A percentile compares a stretch with the other conserved stretches of the same genome.
Evolutionary conservation across 2,888 invertebrate genomes (phyloP).

Genomic region (Xestia ashworthii): DNA sequence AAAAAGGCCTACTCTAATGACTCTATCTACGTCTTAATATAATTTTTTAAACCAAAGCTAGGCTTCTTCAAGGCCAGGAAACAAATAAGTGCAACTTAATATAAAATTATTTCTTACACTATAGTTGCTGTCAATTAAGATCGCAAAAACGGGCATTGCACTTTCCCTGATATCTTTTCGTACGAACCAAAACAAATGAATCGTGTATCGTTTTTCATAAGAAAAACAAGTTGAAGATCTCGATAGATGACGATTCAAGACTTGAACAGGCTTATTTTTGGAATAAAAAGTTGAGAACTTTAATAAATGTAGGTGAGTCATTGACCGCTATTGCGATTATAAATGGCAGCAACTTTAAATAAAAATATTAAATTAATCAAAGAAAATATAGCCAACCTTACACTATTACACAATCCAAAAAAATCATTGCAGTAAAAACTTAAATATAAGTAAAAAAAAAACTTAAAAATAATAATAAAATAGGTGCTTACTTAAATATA

Average conservation of each 20-base stretch:
- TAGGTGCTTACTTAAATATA: conserved; percentile 45
- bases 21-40: neutral
- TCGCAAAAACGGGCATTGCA: too few relatives aligned
- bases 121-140: too few relatives aligned
- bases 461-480: conserved; percentile 57
- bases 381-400: conserved; percentile 18
- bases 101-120: conserved; percentile 4
- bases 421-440: conserved; percentile 36
- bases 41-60: neutral
- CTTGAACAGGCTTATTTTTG: too few relatives aligned
- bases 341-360: neutral
- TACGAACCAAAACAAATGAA: too few relatives aligned
- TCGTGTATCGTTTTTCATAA: too few relatives aligned
- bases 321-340: too few relatives aligned
- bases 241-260: too few relatives aligned
- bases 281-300: too few relatives aligned
- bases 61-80: neutral
- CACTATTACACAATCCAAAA: conserved; percentile 8
- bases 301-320: too few relatives aligned
- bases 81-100: neutral
- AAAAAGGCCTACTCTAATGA: too few relatives aligned
- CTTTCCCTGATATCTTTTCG: too few relatives aligned
- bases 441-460: conserved; percentile 42
- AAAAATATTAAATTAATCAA: conserved; percentile 11
- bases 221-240: too few relatives aligned